phyloP scores from a whole-genome alignment of 2,888 invertebrate species.

The Latheticus oryzae region DNA sequence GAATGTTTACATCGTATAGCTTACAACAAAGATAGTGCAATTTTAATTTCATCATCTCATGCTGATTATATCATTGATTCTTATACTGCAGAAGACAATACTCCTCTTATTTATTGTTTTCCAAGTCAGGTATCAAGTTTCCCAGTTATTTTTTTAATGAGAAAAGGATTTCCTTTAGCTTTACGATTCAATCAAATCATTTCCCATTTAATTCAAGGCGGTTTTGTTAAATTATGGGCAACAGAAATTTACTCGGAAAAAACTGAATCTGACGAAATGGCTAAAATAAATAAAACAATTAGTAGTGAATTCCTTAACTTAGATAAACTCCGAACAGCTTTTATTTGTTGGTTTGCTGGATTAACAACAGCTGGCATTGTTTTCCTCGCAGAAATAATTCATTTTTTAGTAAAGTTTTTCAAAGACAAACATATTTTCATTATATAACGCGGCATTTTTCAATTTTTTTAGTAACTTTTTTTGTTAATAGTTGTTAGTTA shows the following conservation, averaged over 20 bases:
- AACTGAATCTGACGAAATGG: slow-evolving; percentile 13
- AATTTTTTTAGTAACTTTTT: neutral
- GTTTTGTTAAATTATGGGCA: slow-evolving; percentile 27
- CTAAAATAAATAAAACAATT: slow-evolving; percentile 1
- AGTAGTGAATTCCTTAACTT: slow-evolving; percentile 9
- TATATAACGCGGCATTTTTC: slow-evolving; percentile 10
- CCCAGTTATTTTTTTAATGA: slow-evolving; percentile 26
- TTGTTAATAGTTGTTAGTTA: neutral
- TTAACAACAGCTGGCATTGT: slow-evolving; percentile 1
- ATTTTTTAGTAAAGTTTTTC: slow-evolving; percentile 9
- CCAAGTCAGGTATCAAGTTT: slow-evolving; percentile 3
- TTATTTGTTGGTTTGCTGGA: slow-evolving; percentile 15
- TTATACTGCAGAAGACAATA: slow-evolving; percentile 13
- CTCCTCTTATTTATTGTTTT: slow-evolving; percentile 31
- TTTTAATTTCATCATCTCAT: slow-evolving; percentile 21
- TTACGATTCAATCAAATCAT: slow-evolving; percentile 10
- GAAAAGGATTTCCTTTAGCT: slow-evolving; percentile 27
- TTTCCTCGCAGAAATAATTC: slow-evolving; percentile 12
- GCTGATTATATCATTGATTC: slow-evolving; percentile 13
- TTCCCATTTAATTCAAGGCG: slow-evolving; percentile 12
- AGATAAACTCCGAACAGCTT: slow-evolving; percentile 11
- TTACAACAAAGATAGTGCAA: slow-evolving; percentile 19
- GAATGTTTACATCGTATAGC: slow-evolving; percentile 26
- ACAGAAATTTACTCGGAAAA: slow-evolving; percentile 9
- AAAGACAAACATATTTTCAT: slow-evolving; percentile 26